Base-by-base conservation (phyloP, 2,113 vertebrate species). In the Lepidothrix coronata region DNA sequence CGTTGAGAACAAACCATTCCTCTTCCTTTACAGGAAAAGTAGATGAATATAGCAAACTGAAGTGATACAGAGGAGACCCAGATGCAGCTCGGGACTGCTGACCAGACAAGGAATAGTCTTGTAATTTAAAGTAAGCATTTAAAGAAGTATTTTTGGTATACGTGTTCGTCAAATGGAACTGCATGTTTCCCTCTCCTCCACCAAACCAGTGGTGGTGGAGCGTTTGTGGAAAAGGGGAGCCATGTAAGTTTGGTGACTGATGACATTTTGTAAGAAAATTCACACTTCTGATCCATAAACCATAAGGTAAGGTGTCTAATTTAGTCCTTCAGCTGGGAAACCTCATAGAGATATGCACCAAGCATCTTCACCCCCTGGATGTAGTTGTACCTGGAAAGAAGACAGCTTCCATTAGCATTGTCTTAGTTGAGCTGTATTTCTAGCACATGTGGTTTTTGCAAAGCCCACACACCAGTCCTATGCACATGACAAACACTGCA, bases 321-420 rank as follows among this genome's bases (percentile, higher is more conserved):
- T 98, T 93, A 97, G 76, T 97, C 51, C 91, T 97, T 92, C 96
- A 99, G 96, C 96, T 97, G 98, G 51, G 99, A 99, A 63, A 99
- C 99, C 95, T 99, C 99, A 43, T 99, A 97, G 88, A 99, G 98
- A 94, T 99, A 99, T 0, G 99, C 99, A 5, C 98, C 98, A 93
- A 99, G 97, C 98, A 99, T 97, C 96, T 99, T 99, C 89, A 97
- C 98, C 7, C 99, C 99, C 79, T 99, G 98, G 71, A 99, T 98
- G 97, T 99, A 99, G 97, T 99, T 99, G 66, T 91, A 95, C 96
- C 99, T 99, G 77, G 48, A 90, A 96, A 95, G 24, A 77, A 91
- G 61, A 91, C 1, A 55, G 21, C 14, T 78, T 72, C 14, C 18
- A 58, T 97, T 68, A 97, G 76, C 18, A 61, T 3, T 22, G 8